Evolutionary conservation across 2,888 invertebrate species (phyloP), one percentile per base, ranked within the genome.

Genomic region (Hofmannophila pseudospretella): DNA sequence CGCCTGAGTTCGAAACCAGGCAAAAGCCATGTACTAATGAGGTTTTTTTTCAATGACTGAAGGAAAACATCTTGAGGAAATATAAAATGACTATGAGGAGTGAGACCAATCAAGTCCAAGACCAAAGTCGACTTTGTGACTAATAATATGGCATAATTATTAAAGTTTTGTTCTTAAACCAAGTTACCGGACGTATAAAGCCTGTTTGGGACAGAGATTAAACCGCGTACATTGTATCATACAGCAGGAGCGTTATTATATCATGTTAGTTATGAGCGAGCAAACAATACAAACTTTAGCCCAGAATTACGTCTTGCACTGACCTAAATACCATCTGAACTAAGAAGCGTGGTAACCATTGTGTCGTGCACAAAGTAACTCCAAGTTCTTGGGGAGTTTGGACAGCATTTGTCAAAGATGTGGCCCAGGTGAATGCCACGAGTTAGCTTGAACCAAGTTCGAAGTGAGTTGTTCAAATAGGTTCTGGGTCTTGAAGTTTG

Each of bases 271-370:
- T 66, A 66, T 53, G 57, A 54, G 52, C 45, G 43, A 45, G 50
- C 44, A 54, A 49, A 67, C 67, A 67, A 67, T 66, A 47, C 57
- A 51, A 67, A 67, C 62, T 66, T 66, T 58, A 51, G 50, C 56
- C 58, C 51, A 61, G 61, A 65, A 58, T 58, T 54, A 64, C 56
- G 65, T 60, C 56, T 47, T 41, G 38, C 38, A 44, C 41, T 49
- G 50, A 42, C 41, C 37, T 29, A 22, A 23, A n/a, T n/a, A 26
- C 23, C 9, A 19, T 27, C 30, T 19, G 10, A 8, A 8, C 16
- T 5, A n/a, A 23, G 12, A 22, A 22, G 7, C 11, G 22, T 11
- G 32, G 12, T 11, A 32, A 23, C 32, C 11, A 30, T 30, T 30
- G 19, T 19, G 11, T 3, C 1, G 1, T 12, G 7, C 8, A 30